Evolutionary conservation across 2,888 invertebrate species (phyloP).

Genomic region (Hypomecis atomaria): DNA sequence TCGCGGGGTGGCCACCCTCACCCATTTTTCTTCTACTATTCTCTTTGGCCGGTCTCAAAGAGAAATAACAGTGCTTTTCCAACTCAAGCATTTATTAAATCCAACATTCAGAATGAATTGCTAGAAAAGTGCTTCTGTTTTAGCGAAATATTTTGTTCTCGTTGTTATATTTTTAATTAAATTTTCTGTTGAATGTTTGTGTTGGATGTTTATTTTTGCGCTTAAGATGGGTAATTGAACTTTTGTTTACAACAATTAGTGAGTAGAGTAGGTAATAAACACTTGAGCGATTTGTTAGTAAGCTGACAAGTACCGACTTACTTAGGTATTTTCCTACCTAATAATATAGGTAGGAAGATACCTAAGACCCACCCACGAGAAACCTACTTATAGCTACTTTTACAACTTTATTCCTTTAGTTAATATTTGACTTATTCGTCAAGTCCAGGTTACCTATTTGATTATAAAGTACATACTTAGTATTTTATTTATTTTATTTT

Average conservation of each 20-base stretch:
- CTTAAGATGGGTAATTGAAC: constrained; percentile 3
- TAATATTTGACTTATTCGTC: no score
- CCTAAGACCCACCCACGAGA: no score
- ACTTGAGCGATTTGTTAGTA: no score
- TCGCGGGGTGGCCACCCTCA: constrained; percentile 49
- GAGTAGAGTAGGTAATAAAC: background rate
- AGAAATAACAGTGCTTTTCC: constrained; percentile 71
- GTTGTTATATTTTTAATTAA: constrained; percentile 43
- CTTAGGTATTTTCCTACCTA: no score
- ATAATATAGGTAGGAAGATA: no score
- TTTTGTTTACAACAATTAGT: constrained; percentile 5
- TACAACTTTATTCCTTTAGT: no score
- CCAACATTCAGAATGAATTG: constrained; percentile 75
- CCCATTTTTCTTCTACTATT: constrained; percentile 77
- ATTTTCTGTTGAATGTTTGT: constrained; percentile 24
- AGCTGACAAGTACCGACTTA: no score
- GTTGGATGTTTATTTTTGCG: constrained; percentile 21
- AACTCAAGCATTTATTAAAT: constrained; percentile 82
- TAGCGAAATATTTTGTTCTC: constrained; percentile 45
- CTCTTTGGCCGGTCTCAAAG: constrained; percentile 81
- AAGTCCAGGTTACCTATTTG: no score
- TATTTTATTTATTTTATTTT: no score
- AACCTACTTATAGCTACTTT: no score
- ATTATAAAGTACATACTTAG: no score
- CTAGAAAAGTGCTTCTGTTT: constrained; percentile 68